A percentile compares a stretch with the other conserved stretches of the same genome.
phyloP scores from a whole-genome alignment of 2,888 invertebrate species.

The Argynnis bischoffii region DNA sequence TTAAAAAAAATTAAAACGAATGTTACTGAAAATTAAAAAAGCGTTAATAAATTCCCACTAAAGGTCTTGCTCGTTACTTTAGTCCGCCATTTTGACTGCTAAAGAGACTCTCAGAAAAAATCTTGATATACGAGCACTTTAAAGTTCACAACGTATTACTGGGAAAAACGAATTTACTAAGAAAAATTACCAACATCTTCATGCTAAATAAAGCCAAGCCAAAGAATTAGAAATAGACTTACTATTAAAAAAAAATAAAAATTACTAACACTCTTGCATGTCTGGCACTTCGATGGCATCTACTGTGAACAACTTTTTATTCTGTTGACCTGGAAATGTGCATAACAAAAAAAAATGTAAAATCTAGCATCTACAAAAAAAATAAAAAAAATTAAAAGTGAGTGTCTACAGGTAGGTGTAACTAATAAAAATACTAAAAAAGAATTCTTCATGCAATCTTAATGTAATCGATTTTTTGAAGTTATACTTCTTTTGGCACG shows the following conservation, averaged over 20 bases:
- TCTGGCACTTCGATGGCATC: constrained; percentile 75
- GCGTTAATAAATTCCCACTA: constrained; percentile 4
- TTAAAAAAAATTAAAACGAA: not conserved
- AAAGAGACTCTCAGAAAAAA: constrained; percentile 18
- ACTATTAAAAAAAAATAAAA: constrained; percentile 50
- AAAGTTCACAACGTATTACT: not conserved
- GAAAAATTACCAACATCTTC: no score
- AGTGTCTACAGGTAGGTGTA: not conserved
- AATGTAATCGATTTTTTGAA: no score
- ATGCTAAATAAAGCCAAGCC: constrained; percentile 32
- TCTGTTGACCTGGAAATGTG: constrained; percentile 68
- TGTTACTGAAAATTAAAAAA: not conserved
- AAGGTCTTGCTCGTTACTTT: constrained; percentile 8
- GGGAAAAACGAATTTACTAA: not conserved
- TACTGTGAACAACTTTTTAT: constrained; percentile 67
- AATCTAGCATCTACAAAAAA: constrained; percentile 49
- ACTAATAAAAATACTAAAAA: not conserved
- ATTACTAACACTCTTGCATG: constrained; percentile 78
- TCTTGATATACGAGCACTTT: constrained; percentile 9
- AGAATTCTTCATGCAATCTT: not conserved
- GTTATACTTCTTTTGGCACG: no score
- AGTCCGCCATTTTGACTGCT: constrained; percentile 12
- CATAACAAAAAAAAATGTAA: constrained; percentile 48
- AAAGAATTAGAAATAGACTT: constrained; percentile 49
- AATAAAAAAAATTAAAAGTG: constrained; percentile 32